phyloP scores from a whole-genome alignment of 1,140 invertebrate species.

The Lordiphosa mommai region DNA sequence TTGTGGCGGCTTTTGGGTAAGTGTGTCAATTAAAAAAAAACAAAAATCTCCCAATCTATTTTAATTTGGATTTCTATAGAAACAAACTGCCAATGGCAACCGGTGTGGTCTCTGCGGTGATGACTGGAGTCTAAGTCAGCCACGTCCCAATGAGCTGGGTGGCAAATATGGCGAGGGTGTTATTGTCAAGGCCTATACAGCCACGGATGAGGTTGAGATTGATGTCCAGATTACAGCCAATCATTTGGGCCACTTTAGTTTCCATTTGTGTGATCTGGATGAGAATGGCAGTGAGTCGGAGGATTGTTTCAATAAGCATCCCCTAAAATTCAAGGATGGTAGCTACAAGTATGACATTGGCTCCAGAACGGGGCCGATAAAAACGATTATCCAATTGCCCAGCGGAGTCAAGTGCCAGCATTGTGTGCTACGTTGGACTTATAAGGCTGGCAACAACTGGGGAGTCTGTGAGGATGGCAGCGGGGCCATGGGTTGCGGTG shows the following conservation, averaged over 20 bases:
- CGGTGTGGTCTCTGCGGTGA: slow-evolving; percentile 84
- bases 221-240: slow-evolving; percentile 80
- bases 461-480: slow-evolving; percentile 80
- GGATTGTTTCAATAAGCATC: slow-evolving; percentile 67
- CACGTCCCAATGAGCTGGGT: slow-evolving; percentile 83
- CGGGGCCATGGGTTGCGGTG: slow-evolving; percentile 81
- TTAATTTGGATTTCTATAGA: slow-evolving; percentile 27
- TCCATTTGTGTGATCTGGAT: slow-evolving; percentile 81
- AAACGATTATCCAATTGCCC: slow-evolving; percentile 25
- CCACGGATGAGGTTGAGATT: slow-evolving; percentile 62
- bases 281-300: slow-evolving; percentile 50
- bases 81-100: slow-evolving; percentile 80
- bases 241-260: slow-evolving; percentile 82
- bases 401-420: slow-evolving; percentile 79
- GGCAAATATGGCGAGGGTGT: slow-evolving; percentile 83
- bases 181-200: slow-evolving; percentile 80
- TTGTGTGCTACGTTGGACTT: slow-evolving; percentile 75
- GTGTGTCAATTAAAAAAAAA: not conserved
- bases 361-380: slow-evolving; percentile 24
- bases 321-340: slow-evolving; percentile 55
- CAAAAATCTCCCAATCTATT: not conserved
- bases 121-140: slow-evolving; percentile 79
- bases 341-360: slow-evolving; percentile 25
- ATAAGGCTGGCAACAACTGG: slow-evolving; percentile 80
- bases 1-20: slow-evolving; percentile 83